phyloP scores from a whole-genome alignment of 1,140 invertebrate species.

The Cyclargus thomasi region DNA sequence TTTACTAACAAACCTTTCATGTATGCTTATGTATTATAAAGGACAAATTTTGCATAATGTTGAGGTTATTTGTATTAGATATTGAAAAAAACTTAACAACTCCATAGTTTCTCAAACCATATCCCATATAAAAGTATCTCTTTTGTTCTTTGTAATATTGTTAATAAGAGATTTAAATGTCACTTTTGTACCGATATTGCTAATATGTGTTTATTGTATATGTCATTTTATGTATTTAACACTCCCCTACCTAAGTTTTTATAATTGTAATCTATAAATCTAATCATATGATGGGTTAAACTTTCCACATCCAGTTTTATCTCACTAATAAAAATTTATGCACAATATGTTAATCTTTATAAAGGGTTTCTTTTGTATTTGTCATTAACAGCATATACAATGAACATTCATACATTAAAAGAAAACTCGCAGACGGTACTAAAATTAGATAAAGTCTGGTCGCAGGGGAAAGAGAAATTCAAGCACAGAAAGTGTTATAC shows the following conservation, averaged over 20 bases:
- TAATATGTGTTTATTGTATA: slow-evolving; percentile 3
- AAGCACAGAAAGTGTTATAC: too few relatives aligned
- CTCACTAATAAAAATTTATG: background rate
- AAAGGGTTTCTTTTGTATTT: background rate
- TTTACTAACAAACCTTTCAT: slow-evolving; percentile 14
- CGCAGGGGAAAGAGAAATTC: too few relatives aligned
- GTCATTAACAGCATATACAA: background rate
- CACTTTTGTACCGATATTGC: slow-evolving; percentile 13
- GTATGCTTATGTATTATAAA: slow-evolving; percentile 7
- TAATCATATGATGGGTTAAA: too few relatives aligned
- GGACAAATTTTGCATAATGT: background rate
- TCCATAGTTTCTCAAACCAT: too few relatives aligned
- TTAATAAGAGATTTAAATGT: slow-evolving; percentile 6
- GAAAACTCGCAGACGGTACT: background rate
- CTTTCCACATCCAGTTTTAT: too few relatives aligned
- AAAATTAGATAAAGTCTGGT: background rate
- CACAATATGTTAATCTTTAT: background rate
- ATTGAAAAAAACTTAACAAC: too few relatives aligned
- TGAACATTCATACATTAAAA: slow-evolving; percentile 15
- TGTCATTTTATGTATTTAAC: background rate
- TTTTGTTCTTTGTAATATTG: slow-evolving; percentile 15
- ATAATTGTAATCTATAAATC: too few relatives aligned
- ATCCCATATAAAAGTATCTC: too few relatives aligned
- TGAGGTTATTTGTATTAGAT: too few relatives aligned
- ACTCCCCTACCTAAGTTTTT: background rate